Base-by-base conservation (phyloP, 2,797 vertebrate species). In the Alcedo atthis region DNA sequence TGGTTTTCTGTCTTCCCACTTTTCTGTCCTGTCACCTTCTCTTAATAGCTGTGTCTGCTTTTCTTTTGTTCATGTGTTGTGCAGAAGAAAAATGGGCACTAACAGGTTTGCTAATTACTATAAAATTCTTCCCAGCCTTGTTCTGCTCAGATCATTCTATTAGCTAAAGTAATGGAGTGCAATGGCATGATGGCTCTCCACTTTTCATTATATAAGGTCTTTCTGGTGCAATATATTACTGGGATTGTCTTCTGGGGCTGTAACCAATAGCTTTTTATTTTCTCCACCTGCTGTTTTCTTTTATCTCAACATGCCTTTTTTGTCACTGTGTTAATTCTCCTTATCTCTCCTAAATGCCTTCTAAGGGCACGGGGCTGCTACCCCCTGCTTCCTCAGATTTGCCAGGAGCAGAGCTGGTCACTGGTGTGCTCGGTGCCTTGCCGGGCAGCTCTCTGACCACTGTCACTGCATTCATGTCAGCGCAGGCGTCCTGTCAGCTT, bases 81-180 rank as follows among this genome's bases (percentile, higher is more conserved):
- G 43, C 75, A n/a, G 64, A 70, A 86, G 85, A 95, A 93, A 94
- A 92, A 90, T 77, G 83, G 62, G 51, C 35, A 30, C 71, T 88
- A 94, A 82, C 62, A 88, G 83, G 68, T 94, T 94, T 87, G 81
- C 78, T 96, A 92, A 96, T 95, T 94, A 77, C 78, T 84, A 12
- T 61, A 67, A 91, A 88, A 88, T 77, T 90, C 91, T 92, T 88
- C 68, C 61, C 32, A 82, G 83, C 46, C 85, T 85, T 77, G 42
- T 76, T 92, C 89, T 76, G 67, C 71, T 87, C 81, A 66, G 59
- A 73, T 86, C 80, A 42, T 93, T 88, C 80, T 90, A 77, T 95
- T 93, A 94, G 59, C 85, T 80, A 57, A 90, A 92, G 81, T 93
- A 92, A 91, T 86, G 75, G 87, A 87, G 68, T 77, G 91, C 87